These are phyloP conservation scores for Carcinoscorpius rotundicauda DNA, from an alignment of 1,140 invertebrate genomes.

Conservation along the genomic window DNA sequence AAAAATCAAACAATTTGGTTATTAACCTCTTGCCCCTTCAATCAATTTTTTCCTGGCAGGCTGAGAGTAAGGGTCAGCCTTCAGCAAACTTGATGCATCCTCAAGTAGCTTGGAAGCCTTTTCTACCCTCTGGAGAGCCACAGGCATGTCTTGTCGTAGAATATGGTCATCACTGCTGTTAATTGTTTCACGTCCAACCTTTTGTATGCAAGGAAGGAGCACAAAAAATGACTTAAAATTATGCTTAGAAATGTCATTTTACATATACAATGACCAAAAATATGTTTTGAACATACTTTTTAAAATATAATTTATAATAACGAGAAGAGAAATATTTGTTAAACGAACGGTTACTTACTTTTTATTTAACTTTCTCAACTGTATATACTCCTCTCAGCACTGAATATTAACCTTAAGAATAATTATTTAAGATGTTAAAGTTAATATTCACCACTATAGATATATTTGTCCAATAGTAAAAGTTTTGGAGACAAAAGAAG, in stretches of 20 bases:
- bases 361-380: too few relatives aligned
- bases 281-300: too few relatives aligned
- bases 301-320: not conserved
- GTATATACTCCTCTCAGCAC: too few relatives aligned
- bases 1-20: too few relatives aligned
- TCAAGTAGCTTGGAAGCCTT: constrained; percentile 83
- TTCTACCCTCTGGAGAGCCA: constrained; percentile 82
- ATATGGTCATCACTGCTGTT: constrained; percentile 92
- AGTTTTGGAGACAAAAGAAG: not conserved
- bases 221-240: not conserved
- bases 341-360: too few relatives aligned
- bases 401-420: too few relatives aligned
- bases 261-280: too few relatives aligned
- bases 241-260: too few relatives aligned
- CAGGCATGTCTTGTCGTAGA: constrained; percentile 94
- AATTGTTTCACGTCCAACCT: constrained; percentile 96
- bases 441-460: too few relatives aligned
- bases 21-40: constrained; percentile 64
- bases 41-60: constrained; percentile 87
- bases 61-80: constrained; percentile 86
- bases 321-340: too few relatives aligned
- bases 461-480: not conserved
- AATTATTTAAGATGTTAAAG: too few relatives aligned
- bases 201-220: not conserved
- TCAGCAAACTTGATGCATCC: constrained; percentile 90